Evolutionary conservation across 2,113 vertebrate species (phyloP).

Genomic region (Oncorhynchus keta): DNA sequence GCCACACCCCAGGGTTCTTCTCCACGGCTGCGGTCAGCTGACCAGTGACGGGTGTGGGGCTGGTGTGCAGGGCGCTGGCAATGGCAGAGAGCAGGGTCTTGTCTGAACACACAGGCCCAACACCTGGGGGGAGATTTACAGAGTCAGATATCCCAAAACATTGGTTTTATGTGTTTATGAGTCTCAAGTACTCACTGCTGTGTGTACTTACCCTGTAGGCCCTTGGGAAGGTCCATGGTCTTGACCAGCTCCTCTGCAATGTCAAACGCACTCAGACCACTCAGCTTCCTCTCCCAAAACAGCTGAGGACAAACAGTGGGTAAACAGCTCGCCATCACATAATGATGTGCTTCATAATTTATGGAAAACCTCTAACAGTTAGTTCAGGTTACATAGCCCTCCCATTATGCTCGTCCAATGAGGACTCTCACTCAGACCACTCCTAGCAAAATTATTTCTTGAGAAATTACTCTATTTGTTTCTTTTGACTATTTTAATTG

Average conservation of each 20-base stretch:
- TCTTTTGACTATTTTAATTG: no score
- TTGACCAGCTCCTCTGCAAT: conserved; percentile 95
- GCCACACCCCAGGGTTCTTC: conserved; percentile 97
- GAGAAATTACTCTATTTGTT: no score
- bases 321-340: not conserved
- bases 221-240: conserved; percentile 96
- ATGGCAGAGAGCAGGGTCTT: conserved; percentile 93
- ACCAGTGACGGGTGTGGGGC: conserved; percentile 89
- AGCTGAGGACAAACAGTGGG: conserved; percentile 70
- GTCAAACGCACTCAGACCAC: conserved; percentile 90
- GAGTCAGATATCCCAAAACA: not conserved
- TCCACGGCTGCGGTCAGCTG: conserved; percentile 93
- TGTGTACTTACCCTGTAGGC: conserved; percentile 83
- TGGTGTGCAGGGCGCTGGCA: conserved; percentile 94
- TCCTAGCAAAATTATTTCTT: no score
- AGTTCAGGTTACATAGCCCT: no score
- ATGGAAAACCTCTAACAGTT: not conserved
- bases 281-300: conserved; percentile 97
- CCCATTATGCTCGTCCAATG: no score
- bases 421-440: no score
- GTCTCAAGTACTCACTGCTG: not conserved
- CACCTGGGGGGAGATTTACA: conserved; percentile 71
- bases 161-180: not conserved
- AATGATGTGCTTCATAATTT: not conserved
- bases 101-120: conserved; percentile 89